Evolutionary conservation across 1,140 invertebrate genomes (phyloP).

Genomic region (Aphelinus certus): DNA sequence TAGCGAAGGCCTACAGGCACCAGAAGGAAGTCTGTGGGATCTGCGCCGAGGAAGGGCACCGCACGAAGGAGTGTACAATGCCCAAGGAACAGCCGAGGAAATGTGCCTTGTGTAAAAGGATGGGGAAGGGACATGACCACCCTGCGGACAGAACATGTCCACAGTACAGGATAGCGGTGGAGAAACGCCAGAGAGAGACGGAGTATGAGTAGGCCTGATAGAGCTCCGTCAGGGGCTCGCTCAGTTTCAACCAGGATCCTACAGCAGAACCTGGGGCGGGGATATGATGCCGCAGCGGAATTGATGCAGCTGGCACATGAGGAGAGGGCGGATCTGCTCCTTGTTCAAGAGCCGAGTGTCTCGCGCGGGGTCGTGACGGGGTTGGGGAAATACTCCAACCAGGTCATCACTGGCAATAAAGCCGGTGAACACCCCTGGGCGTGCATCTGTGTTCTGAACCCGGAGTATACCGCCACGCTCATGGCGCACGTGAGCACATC

Average conservation of each 20-base stretch:
- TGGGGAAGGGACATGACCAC: neutral
- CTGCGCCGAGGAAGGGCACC: constrained; percentile 4
- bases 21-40: neutral
- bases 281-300: neutral
- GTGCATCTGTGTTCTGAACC: neutral
- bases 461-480: no score
- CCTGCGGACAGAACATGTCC: neutral
- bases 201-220: no score
- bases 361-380: neutral
- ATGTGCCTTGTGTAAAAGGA: neutral
- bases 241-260: neutral
- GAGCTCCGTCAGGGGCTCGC: no score
- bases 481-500: no score
- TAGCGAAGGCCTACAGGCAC: neutral
- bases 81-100: neutral
- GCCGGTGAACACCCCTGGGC: neutral
- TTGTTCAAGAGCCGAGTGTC: constrained; percentile 9
- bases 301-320: neutral
- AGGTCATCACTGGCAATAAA: neutral
- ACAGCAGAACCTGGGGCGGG: neutral
- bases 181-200: neutral
- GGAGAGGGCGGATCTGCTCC: neutral
- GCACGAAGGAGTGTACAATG: neutral
- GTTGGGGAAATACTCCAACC: neutral
- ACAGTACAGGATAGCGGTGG: neutral